Evolutionary conservation across 2,113 vertebrate genomes (phyloP).

Genomic region (Python bivittatus): DNA sequence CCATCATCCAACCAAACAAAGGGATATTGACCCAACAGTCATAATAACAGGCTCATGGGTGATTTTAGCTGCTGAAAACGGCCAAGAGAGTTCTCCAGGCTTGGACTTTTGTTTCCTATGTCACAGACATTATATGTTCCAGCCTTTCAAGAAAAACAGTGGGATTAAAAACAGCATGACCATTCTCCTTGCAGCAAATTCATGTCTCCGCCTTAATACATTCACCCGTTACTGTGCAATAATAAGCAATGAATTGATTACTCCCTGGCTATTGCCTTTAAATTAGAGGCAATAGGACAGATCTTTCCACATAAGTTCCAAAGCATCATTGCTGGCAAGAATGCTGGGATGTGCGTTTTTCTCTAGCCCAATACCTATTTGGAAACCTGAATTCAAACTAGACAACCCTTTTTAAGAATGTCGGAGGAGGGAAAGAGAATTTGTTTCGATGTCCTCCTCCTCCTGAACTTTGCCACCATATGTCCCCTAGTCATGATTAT

Average conservation of each 20-base stretch:
- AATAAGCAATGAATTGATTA: not conserved
- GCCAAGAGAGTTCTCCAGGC: not conserved
- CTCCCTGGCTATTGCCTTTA: not conserved
- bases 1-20: not conserved
- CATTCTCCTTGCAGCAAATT: not conserved
- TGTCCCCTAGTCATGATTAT: not conserved
- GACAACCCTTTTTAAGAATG: not conserved
- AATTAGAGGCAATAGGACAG: not conserved
- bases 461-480: not conserved
- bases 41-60: not conserved
- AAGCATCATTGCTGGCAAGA: not conserved
- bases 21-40: not conserved
- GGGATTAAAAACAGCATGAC: not conserved
- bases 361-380: not conserved
- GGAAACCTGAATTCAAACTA: not conserved
- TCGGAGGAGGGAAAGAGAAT: not conserved
- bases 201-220: not conserved
- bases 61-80: not conserved
- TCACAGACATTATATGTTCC: not conserved
- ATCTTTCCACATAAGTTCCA: not conserved
- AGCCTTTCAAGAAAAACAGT: not conserved
- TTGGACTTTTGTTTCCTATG: not conserved
- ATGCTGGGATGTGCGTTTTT: not conserved
- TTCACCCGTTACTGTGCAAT: not conserved
- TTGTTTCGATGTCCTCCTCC: not conserved